Conservation (phyloP, 37 sponge, comb jelly and placozoan species). For the Ianthella basta region DNA sequence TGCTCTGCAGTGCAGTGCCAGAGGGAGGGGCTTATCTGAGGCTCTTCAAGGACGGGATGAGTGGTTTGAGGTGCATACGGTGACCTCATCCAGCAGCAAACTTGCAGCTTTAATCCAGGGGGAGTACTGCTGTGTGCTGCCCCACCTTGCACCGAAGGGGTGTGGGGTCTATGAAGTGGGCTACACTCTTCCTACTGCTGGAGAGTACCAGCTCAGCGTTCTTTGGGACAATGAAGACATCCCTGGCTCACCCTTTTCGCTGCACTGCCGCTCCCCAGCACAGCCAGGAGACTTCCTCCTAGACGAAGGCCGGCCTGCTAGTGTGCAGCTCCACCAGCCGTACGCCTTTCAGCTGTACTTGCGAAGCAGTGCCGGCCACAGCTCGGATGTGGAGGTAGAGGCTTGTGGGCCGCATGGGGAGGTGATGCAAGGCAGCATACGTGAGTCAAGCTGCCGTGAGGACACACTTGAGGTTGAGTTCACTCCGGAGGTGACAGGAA, state of each 20-base stretch:
- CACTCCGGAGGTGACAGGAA: background rate
- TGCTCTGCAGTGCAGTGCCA: constrained; percentile 4
- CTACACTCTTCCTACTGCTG: background rate
- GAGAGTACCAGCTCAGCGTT: background rate
- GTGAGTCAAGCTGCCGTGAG: background rate
- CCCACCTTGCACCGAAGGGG: background rate
- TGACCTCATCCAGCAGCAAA: too few relatives aligned
- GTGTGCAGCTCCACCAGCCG: too few relatives aligned
- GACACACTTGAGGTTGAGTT: background rate
- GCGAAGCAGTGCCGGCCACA: background rate
- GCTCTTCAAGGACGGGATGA: background rate
- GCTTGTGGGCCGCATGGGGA: background rate
- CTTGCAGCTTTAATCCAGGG: background rate
- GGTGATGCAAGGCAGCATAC: background rate
- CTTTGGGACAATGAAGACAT: background rate
- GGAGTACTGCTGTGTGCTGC: background rate
- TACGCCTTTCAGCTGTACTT: background rate
- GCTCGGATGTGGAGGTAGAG: background rate
- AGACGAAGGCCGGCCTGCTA: background rate
- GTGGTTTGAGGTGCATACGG: background rate
- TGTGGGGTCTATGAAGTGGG: background rate
- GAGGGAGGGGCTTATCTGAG: background rate
- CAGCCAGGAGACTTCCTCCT: constrained; percentile 9
- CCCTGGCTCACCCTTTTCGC: constrained; percentile 18
- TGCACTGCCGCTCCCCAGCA: background rate